Percentiles rank a stretch among this genome's conserved stretches.
These are phyloP conservation scores for Sebastes dallii DNA, from an alignment of 2,797 vertebrate genomes.

Conservation along the genomic window DNA sequence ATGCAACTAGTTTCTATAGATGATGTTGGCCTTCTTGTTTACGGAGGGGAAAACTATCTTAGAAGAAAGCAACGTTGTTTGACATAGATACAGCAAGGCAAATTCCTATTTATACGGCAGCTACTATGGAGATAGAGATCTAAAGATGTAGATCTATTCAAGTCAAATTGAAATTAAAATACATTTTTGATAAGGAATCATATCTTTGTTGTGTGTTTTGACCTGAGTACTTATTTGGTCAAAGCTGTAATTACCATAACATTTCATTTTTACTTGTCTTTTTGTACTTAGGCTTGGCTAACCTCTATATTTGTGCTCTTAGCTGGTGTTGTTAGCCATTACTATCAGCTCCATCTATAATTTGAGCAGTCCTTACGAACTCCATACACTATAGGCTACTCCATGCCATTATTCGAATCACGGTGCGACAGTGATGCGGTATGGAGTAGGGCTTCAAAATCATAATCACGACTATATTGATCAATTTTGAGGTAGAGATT, in stretches of 20 bases:
- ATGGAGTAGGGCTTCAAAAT: no score
- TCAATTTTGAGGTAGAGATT: no score
- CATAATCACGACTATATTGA: no score
- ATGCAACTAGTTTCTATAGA: neutral
- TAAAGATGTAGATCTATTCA: neutral
- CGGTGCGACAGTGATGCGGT: no score
- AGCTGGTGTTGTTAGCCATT: neutral
- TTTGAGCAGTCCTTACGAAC: neutral
- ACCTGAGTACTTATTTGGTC: no score
- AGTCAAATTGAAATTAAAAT: neutral
- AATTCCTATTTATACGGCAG: neutral
- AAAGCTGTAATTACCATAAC: no score
- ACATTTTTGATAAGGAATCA: no score
- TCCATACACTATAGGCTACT: no score
- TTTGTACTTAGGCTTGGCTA: neutral
- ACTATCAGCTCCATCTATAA: neutral
- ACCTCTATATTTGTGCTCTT: accelerated
- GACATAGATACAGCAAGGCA: neutral
- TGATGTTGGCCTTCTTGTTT: neutral
- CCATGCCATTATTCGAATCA: no score
- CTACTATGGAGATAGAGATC: neutral
- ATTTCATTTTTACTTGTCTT: neutral
- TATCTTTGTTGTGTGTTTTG: no score
- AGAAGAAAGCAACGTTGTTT: neutral
- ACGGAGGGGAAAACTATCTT: neutral